Evolutionary conservation across 2,113 vertebrate species (phyloP), one percentile per base, ranked within the genome.

Genomic region (Dolichotis patagonum): DNA sequence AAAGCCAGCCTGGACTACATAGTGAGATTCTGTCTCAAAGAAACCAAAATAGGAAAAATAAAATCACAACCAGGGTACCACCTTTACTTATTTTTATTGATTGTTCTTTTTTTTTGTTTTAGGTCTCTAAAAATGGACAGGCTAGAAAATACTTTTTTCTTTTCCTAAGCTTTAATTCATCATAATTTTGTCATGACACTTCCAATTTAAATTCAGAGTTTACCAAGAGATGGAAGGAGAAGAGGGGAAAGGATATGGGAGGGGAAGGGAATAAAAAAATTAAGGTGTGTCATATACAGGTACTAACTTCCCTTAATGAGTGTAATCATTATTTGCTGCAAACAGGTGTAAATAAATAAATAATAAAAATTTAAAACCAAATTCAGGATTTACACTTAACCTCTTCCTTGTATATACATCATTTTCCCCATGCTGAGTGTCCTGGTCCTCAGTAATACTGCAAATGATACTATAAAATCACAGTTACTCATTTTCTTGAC

Each of bases 141-240:
- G 54, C 30, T 95, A 82, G 75, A 93, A 96, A 93, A 93, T 82
- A 73, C 54, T 92, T 77, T 22, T 20, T 35, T 67, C 73, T 86
- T 89, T 67, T 82, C 43, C 63, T 87, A 86, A 90, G 24, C 49
- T 32, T 86, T 78, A 83, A 83, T 84, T 71, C n/a, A 78, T 65
- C 28, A 11, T 88, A 75, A 89, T n/a, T 89, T 85, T 94, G 73
- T 88, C 67, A 60, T 60, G 65, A 83, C 17, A 90, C 4, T 90
- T 88, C 32, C 22, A 88, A 81, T 95, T 88, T 67, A 77, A 69
- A 93, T 84, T 84, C 30, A 80, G 60, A 11, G 32, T 54, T 88
- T 95, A 80, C 19, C n/a, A 41, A 71, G 69, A 41, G 69, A 41
- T 38, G 19, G 8, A 71, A n/a, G 69, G n/a, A 71, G 3, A 41